These are phyloP conservation scores for Centropristis striata DNA, from an alignment of 2,113 vertebrate species.

Conservation along the genomic window DNA sequence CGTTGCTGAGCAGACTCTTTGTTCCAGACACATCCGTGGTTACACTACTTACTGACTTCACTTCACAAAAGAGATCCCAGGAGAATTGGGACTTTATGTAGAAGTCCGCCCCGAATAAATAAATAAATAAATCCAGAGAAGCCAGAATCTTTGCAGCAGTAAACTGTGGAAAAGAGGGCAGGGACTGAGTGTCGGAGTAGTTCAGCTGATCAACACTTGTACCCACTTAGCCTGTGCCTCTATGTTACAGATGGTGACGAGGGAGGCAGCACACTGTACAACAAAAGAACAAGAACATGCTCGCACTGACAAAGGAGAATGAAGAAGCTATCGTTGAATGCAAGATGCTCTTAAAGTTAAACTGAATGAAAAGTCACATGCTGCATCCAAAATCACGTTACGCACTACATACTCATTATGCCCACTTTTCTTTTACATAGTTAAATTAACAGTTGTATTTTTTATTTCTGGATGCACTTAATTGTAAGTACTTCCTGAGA, in stretches of 20 bases:
- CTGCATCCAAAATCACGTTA: too few relatives aligned
- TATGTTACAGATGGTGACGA: conserved; percentile 5
- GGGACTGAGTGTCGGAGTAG: neutral
- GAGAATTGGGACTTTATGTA: conserved; percentile 19
- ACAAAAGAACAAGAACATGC: neutral
- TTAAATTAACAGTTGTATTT: too few relatives aligned
- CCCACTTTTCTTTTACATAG: too few relatives aligned
- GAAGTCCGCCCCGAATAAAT: conserved; percentile 28
- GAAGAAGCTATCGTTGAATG: neutral
- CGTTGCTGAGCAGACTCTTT: conserved; percentile 36
- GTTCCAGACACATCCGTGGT: conserved; percentile 23
- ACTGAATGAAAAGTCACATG: too few relatives aligned
- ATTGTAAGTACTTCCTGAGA: too few relatives aligned
- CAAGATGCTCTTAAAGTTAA: too few relatives aligned
- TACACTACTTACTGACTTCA: conserved; percentile 12
- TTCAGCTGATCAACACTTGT: conserved; percentile 27
- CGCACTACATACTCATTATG: too few relatives aligned
- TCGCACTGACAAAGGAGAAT: neutral
- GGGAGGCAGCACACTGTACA: neutral
- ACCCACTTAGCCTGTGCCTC: conserved; percentile 14
- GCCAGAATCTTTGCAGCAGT: conserved; percentile 16
- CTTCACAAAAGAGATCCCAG: conserved; percentile 36
- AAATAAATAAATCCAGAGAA: conserved; percentile 48
- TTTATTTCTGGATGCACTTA: too few relatives aligned
- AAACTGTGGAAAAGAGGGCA: conserved; percentile 7